Evolutionary conservation across 2,113 vertebrate genomes (phyloP).

Genomic region (Thymallus thymallus): DNA sequence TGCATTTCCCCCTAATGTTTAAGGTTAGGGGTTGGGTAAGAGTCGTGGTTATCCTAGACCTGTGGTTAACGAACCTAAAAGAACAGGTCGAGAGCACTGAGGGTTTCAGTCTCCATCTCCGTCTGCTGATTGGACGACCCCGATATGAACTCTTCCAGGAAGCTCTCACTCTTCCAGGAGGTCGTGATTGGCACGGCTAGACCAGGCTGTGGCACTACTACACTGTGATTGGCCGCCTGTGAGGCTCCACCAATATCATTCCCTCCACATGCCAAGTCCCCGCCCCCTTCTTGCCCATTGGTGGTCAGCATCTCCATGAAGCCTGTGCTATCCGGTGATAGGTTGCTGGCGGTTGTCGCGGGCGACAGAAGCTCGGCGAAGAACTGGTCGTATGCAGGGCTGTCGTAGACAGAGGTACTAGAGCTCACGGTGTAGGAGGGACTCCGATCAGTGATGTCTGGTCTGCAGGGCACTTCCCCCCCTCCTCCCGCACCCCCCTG

Average conservation of each 20-base stretch:
- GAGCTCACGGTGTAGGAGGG: slow-evolving; percentile 65
- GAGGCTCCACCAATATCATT: rapidly evolving
- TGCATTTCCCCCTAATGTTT: too few species aligned
- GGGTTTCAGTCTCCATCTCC: slow-evolving; percentile 69
- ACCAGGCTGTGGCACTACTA: slow-evolving; percentile 8
- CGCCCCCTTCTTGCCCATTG: slow-evolving; percentile 42
- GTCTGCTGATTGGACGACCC: slow-evolving; percentile 66
- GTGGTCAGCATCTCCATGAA: slow-evolving; percentile 78
- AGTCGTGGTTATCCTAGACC: too few species aligned
- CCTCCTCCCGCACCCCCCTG: slow-evolving; percentile 15
- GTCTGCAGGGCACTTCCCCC: slow-evolving; percentile 49
- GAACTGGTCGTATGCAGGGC: slow-evolving; percentile 73
- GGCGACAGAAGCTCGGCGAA: slow-evolving; percentile 85
- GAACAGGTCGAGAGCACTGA: slow-evolving; percentile 82
- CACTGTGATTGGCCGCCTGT: slow-evolving; percentile 8
- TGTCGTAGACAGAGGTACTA: slow-evolving; percentile 50
- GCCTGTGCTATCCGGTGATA: slow-evolving; percentile 75
- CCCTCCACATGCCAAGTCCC: background rate
- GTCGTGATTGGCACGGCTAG: slow-evolving; percentile 47
- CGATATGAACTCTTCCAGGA: slow-evolving; percentile 83
- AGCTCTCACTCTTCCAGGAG: slow-evolving; percentile 67
- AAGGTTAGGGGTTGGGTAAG: too few species aligned
- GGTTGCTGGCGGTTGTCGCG: slow-evolving; percentile 57
- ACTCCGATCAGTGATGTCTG: slow-evolving; percentile 64
- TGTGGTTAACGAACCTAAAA: slow-evolving; percentile 54